A percentile compares a stretch with the other conserved stretches of the same genome.
These are phyloP conservation scores for Pyrgus malvae DNA, from an alignment of 2,888 invertebrate genomes.

Conservation along the genomic window DNA sequence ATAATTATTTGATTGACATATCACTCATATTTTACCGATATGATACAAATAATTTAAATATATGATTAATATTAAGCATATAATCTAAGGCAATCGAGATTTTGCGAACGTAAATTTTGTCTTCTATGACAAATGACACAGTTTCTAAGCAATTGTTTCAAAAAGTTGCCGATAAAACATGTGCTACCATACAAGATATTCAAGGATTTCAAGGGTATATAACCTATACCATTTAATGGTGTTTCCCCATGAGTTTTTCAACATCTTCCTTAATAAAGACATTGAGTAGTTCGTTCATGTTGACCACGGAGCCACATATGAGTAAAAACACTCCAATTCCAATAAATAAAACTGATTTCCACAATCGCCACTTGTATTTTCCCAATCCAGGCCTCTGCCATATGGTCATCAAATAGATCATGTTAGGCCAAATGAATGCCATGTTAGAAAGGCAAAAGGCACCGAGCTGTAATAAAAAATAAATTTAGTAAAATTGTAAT, in stretches of 20 bases:
- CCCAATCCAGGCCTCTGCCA: constrained; percentile 70
- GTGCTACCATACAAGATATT: too few species aligned
- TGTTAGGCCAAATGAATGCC: constrained; percentile 70
- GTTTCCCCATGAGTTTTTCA: constrained; percentile 1
- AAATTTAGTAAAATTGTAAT: neutral
- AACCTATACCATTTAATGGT: neutral
- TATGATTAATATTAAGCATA: too few species aligned
- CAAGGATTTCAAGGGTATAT: too few species aligned
- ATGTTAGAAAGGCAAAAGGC: constrained; percentile 72
- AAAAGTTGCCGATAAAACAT: too few species aligned
- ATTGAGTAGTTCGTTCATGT: constrained; percentile 35
- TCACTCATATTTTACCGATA: too few species aligned
- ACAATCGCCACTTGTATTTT: constrained; percentile 56
- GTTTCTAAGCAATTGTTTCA: too few species aligned
- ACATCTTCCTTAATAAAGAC: constrained; percentile 32
- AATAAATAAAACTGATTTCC: constrained; percentile 53
- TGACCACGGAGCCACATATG: constrained; percentile 49
- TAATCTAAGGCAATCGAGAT: too few species aligned
- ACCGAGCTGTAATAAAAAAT: constrained; percentile 58
- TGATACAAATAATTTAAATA: too few species aligned
- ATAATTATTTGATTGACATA: too few species aligned
- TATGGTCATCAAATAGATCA: constrained; percentile 63
- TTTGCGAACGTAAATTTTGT: too few species aligned
- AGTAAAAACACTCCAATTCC: constrained; percentile 55
- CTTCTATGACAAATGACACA: too few species aligned